Evolutionary conservation across 2,797 vertebrate species (phyloP).

Genomic region (Sorex maritimensis): DNA sequence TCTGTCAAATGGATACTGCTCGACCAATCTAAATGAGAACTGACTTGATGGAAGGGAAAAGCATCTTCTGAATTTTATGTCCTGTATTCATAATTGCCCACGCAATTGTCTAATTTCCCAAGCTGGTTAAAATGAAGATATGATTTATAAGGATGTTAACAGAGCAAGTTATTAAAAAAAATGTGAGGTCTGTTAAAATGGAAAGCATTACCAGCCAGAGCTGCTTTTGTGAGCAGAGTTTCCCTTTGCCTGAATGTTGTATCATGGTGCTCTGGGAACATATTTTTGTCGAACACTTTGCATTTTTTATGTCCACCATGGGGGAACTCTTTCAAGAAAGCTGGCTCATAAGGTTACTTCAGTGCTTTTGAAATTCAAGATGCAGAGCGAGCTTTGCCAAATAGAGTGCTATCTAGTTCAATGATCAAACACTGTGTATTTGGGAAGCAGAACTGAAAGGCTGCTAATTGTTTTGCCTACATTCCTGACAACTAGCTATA

Average conservation of each 20-base stretch:
- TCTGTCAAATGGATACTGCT: neutral
- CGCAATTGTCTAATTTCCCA: conserved; percentile 16
- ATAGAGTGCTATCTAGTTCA: conserved; percentile 52
- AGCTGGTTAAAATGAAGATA: conserved; percentile 52
- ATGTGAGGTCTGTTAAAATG: conserved; percentile 60
- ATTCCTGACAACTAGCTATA: conserved; percentile 46
- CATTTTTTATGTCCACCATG: conserved; percentile 70
- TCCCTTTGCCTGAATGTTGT: conserved; percentile 20
- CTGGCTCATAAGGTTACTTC: conserved; percentile 60
- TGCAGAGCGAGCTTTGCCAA: conserved; percentile 51
- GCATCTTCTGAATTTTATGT: neutral
- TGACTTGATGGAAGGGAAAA: neutral
- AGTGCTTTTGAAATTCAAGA: conserved; percentile 79
- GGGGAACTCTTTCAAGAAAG: conserved; percentile 69
- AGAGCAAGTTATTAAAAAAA: conserved; percentile 41
- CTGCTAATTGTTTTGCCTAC: conserved; percentile 77
- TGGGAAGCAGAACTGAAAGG: conserved; percentile 70
- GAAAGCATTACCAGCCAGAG: conserved; percentile 18
- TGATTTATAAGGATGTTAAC: conserved; percentile 47
- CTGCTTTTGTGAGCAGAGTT: conserved; percentile 44
- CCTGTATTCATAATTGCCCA: conserved; percentile 30
- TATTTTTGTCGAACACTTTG: conserved; percentile 69
- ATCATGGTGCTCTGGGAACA: neutral
- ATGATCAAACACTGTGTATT: conserved; percentile 63
- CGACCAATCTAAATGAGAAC: conserved; percentile 18